Conservation (phyloP, 2,797 vertebrate genomes). For the Rhyacichthys aspro region DNA sequence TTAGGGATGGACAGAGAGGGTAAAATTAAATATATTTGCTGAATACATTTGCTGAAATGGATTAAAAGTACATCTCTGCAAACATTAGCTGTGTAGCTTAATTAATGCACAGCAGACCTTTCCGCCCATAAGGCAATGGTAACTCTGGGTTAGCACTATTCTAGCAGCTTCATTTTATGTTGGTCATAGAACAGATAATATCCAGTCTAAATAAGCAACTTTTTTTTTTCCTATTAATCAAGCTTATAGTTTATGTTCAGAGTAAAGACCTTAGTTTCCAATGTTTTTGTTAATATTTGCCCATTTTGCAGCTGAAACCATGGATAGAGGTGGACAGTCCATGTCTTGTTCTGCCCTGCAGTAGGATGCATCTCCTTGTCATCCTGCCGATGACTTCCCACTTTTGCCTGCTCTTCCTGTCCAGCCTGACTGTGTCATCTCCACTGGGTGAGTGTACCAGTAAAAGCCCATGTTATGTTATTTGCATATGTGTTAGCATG, state of each 20-base stretch:
- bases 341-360: constrained; percentile 44
- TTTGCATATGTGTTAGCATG: not conserved
- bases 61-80: constrained; percentile 24
- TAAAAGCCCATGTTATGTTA: not conserved
- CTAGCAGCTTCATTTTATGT: no score
- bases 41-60: constrained; percentile 46
- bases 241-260: not conserved
- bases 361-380: constrained; percentile 57
- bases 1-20: constrained; percentile 20
- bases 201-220: no score
- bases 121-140: no score
- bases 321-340: constrained; percentile 61
- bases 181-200: no score
- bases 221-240: no score
- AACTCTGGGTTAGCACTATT: no score
- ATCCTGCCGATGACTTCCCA: constrained; percentile 65
- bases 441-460: constrained; percentile 67
- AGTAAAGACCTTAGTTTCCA: not conserved
- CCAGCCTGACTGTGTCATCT: constrained; percentile 52
- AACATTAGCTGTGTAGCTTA: not conserved
- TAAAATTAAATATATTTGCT: constrained; percentile 45
- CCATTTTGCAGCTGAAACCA: constrained; percentile 44
- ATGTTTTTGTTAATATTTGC: constrained; percentile 6
- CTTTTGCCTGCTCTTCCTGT: constrained; percentile 67
- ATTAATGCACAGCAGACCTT: not conserved